These are phyloP conservation scores for Leptarthrus brevirostris DNA, from an alignment of 2,888 invertebrate species.

Conservation along the genomic window DNA sequence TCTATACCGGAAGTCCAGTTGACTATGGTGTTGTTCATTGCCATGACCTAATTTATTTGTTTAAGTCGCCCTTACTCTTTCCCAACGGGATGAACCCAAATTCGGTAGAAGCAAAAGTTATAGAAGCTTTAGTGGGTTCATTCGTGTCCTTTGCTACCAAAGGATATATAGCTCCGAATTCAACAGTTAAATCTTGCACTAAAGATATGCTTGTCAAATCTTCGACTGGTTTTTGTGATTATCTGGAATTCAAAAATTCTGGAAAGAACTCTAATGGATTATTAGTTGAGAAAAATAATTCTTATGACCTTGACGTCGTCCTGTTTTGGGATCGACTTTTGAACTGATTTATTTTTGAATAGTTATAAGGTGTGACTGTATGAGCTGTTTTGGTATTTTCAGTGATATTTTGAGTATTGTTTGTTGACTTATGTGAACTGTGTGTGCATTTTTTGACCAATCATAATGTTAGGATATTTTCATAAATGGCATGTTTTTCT, in stretches of 20 bases:
- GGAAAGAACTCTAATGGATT: constrained; percentile 51
- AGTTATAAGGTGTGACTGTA: background rate
- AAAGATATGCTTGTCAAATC: background rate
- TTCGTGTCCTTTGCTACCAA: constrained; percentile 69
- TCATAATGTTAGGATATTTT: too few relatives aligned
- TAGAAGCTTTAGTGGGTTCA: constrained; percentile 64
- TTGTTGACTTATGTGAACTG: background rate
- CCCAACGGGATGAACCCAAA: constrained; percentile 60
- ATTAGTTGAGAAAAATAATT: constrained; percentile 56
- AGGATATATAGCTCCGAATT: constrained; percentile 63
- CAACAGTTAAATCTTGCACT: constrained; percentile 29
- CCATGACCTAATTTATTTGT: constrained; percentile 70
- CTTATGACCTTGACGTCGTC: constrained; percentile 58
- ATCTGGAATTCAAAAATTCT: constrained; percentile 60
- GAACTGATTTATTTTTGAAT: constrained; percentile 31
- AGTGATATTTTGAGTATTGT: background rate
- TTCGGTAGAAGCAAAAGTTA: constrained; percentile 63
- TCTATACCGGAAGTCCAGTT: constrained; percentile 63
- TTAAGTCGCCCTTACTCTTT: constrained; percentile 67
- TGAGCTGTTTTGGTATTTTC: background rate
- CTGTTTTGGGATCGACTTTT: constrained; percentile 60
- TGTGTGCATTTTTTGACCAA: background rate
- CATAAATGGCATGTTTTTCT: too few relatives aligned
- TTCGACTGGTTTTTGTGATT: constrained; percentile 59
- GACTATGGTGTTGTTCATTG: constrained; percentile 68